Base-by-base conservation (phyloP, 2,113 vertebrate genomes). In the Thalassarche chlororhynchos region DNA sequence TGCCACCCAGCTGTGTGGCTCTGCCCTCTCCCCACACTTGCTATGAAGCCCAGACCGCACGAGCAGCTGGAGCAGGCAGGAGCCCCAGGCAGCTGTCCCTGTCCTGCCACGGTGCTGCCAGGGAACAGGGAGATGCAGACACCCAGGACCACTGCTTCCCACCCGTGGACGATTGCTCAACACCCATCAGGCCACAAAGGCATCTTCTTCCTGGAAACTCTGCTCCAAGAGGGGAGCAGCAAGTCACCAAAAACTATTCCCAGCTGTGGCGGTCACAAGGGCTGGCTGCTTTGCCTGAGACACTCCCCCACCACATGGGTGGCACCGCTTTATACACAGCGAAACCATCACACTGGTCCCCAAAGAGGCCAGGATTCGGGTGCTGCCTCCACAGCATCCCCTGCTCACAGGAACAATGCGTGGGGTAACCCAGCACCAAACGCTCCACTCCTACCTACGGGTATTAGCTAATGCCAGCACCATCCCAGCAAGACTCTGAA, bases 41-140 rank as follows among this genome's bases (percentile, higher is more conserved):
- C 40, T 74, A 6, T 6, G 9, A 74, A 86, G 46, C n/a, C 44
- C 25, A 26, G 12, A 38, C 0, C 18, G 16, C 14, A 6, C 0
- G 3, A 58, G 49, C 0, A 1, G 31, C 11, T 3, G 1, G 10
- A 6, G 0, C 46, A 77, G 40, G 28, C 36, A 10, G 14, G 11
- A 75, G 25, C 12, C 60, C 42, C 65, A 57, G 65, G n/a, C 47
- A 80, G 25, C 8, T 3, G 5, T 3, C 34, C 42, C 40, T 44
- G 20, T 32, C 38, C 75, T 17, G 40, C 31, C 5, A 2, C 29
- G 23, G 23, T 0, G 7, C 55, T 78, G 42, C 40, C 9, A 19
- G 19, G 10, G 23, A 34, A 17, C 18, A 8, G 18, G 29, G 74
- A 12, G 21, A 47, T 14, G 34, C 17, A 17, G 34, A 17, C 40